Conservation (phyloP, 2,888 invertebrate genomes). For the Geotrupes spiniger region DNA sequence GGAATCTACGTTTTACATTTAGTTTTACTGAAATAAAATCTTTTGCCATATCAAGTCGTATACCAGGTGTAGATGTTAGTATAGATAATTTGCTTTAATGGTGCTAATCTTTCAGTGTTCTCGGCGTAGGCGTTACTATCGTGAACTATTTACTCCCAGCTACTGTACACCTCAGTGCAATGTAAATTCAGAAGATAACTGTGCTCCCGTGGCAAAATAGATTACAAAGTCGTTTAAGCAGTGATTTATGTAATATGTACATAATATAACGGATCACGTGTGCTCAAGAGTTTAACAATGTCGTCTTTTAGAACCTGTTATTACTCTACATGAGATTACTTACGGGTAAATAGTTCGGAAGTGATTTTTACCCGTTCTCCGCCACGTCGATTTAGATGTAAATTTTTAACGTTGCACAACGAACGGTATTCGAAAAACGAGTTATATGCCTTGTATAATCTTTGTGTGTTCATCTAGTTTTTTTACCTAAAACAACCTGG, state of each 20-base stretch:
- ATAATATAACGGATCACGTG: conserved; percentile 28
- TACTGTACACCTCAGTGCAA: conserved; percentile 4
- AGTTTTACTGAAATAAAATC: no score
- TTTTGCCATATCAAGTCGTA: no score
- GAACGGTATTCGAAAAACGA: no score
- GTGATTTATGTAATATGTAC: conserved; percentile 35
- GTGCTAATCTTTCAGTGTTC: conserved; percentile 5
- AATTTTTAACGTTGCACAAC: no score
- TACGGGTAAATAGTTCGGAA: conserved; percentile 2
- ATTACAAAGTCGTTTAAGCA: conserved; percentile 34
- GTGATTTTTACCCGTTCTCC: not conserved
- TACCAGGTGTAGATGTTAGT: conserved; percentile 2
- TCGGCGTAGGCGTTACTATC: not conserved
- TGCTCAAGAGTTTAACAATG: conserved; percentile 23
- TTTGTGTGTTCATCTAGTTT: no score
- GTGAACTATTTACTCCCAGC: conserved; percentile 3
- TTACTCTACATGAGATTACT: conserved; percentile 6
- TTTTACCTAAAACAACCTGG: no score
- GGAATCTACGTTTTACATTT: no score
- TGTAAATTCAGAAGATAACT: conserved; percentile 7
- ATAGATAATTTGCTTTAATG: conserved; percentile 6
- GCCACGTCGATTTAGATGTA: no score
- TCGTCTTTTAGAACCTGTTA: conserved; percentile 16
- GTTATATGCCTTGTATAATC: no score
- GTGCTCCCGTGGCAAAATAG: conserved; percentile 26